Evolutionary conservation across 1,140 invertebrate species (phyloP).

Genomic region (Leptoteleia sp.): DNA sequence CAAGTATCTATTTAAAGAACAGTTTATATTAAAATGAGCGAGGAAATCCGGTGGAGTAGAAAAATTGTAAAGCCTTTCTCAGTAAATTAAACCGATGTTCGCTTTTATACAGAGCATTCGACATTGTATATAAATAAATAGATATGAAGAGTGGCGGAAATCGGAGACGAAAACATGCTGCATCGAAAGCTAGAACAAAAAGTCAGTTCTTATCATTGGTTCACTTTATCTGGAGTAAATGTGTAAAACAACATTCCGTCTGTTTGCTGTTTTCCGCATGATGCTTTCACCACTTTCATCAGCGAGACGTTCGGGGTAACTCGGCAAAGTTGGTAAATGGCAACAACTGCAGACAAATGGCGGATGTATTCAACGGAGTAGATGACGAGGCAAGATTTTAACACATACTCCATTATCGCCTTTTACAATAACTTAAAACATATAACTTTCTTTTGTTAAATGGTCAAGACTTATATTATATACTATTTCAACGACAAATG

Average conservation of each 20-base stretch:
- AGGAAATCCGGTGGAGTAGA: not conserved
- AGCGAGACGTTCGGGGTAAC: slow-evolving; percentile 41
- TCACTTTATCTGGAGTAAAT: slow-evolving; percentile 51
- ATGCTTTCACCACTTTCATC: slow-evolving; percentile 59
- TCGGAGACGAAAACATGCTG: slow-evolving; percentile 47
- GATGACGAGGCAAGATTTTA: slow-evolving; percentile 41
- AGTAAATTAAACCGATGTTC: slow-evolving; percentile 20
- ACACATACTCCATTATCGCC: slow-evolving; percentile 9
- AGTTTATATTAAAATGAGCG: slow-evolving; percentile 7
- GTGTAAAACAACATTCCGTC: slow-evolving; percentile 36
- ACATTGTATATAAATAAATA: slow-evolving; percentile 34
- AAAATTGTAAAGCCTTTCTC: slow-evolving; percentile 20
- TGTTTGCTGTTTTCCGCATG: slow-evolving; percentile 48
- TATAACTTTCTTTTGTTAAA: slow-evolving; percentile 9
- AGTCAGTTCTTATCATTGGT: slow-evolving; percentile 51
- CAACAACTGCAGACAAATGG: slow-evolving; percentile 38
- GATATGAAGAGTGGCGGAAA: slow-evolving; percentile 32
- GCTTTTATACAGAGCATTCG: slow-evolving; percentile 26
- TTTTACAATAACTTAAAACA: slow-evolving; percentile 22
- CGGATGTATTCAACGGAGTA: slow-evolving; percentile 22
- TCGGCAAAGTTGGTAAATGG: slow-evolving; percentile 43
- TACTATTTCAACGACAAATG: slow-evolving; percentile 5
- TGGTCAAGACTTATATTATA: not conserved
- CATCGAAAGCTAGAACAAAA: slow-evolving; percentile 36
- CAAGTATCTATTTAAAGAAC: slow-evolving; percentile 10